A percentile compares a stretch with the other conserved stretches of the same genome.
Evolutionary conservation across 2,888 invertebrate species (phyloP).

Genomic region (Ischnus inquisitorius): DNA sequence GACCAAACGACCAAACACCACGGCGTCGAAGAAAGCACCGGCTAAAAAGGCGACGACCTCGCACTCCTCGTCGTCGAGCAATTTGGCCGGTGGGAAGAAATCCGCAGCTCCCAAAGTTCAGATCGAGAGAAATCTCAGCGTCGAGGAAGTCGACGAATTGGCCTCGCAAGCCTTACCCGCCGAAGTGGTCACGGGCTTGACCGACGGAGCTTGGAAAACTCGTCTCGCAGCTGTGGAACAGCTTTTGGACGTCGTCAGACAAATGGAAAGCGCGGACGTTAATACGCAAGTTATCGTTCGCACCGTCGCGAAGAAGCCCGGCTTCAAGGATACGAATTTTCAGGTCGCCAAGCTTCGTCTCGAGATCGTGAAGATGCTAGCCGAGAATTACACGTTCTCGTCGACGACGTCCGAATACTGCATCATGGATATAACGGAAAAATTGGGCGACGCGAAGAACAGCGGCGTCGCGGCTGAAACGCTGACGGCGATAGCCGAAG

Average conservation of each 20-base stretch:
- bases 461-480: constrained; percentile 90
- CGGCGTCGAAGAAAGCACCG: constrained; percentile 80
- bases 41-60: constrained; percentile 81
- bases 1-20: constrained; percentile 78
- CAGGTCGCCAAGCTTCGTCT: constrained; percentile 94
- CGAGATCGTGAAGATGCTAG: constrained; percentile 92
- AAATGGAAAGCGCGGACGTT: constrained; percentile 88
- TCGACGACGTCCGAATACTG: constrained; percentile 91
- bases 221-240: constrained; percentile 92
- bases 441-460: constrained; percentile 94
- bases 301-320: constrained; percentile 93
- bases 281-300: constrained; percentile 92
- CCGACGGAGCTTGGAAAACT: constrained; percentile 94
- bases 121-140: constrained; percentile 89
- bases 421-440: constrained; percentile 93
- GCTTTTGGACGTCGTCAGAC: constrained; percentile 88
- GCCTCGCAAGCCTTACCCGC: constrained; percentile 89
- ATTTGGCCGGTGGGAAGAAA: constrained; percentile 81
- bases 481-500: constrained; percentile 92
- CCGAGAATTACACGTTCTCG: constrained; percentile 91
- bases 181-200: constrained; percentile 89
- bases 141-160: constrained; percentile 92
- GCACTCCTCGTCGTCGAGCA: constrained; percentile 74
- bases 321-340: constrained; percentile 95
- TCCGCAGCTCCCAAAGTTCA: constrained; percentile 78